A percentile compares a stretch with the other conserved stretches of the same genome.
Conservation (phyloP, 2,113 vertebrate genomes). For the Tautogolabrus adspersus region DNA sequence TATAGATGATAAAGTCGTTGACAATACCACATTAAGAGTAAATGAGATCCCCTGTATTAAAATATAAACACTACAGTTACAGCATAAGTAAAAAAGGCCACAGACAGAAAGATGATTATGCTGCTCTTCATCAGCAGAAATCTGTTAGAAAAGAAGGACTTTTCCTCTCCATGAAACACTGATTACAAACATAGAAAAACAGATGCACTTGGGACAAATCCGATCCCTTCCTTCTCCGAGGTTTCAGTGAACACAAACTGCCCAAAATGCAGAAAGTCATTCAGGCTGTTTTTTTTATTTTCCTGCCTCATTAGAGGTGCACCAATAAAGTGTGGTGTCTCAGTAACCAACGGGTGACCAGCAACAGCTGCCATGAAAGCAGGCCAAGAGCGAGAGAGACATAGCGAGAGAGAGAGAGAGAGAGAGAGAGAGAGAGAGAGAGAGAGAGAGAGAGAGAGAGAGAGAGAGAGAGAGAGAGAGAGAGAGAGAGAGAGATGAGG, state of each 20-base stretch:
- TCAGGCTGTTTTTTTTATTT: conserved; percentile 20
- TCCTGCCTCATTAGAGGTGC: conserved; percentile 40
- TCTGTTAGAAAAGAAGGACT: not conserved
- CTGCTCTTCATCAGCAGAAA: conserved; percentile 7
- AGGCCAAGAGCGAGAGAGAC: not conserved
- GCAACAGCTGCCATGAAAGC: conserved; percentile 56
- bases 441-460: conserved; percentile 2
- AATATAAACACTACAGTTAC: not conserved
- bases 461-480: not conserved
- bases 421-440: not conserved
- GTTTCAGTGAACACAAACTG: conserved; percentile 16
- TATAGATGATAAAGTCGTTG: too few relatives aligned
- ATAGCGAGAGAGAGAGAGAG: not conserved
- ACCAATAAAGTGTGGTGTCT: conserved; percentile 34
- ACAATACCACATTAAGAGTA: not conserved
- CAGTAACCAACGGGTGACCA: conserved; percentile 28
- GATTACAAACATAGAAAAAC: conserved; percentile 4
- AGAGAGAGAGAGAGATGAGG: too few relatives aligned
- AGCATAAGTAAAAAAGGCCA: not conserved
- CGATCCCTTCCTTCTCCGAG: not conserved
- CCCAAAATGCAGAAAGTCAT: conserved; percentile 30
- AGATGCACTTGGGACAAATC: conserved; percentile 7
- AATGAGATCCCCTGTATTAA: not conserved
- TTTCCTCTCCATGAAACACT: not conserved
- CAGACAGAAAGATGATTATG: not conserved